phyloP scores from a whole-genome alignment of 2,888 invertebrate genomes.

The Caenorhabditis sinica region DNA sequence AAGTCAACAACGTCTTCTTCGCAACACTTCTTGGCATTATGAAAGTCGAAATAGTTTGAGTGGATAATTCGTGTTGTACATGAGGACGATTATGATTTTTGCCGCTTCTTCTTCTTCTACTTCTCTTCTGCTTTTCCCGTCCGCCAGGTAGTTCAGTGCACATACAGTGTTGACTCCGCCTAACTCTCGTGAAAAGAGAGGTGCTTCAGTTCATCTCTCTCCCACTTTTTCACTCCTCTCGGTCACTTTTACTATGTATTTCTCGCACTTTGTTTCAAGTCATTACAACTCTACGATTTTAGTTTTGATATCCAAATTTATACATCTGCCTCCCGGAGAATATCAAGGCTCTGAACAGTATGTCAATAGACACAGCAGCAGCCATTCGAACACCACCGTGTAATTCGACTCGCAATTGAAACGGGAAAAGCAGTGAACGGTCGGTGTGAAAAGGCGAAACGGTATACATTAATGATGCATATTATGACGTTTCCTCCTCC shows the following conservation, averaged over 20 bases:
- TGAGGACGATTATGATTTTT: slow-evolving; percentile 15
- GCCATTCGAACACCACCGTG: slow-evolving; percentile 38
- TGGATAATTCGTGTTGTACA: slow-evolving; percentile 60
- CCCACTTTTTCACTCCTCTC: slow-evolving; percentile 34
- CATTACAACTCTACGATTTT: not conserved
- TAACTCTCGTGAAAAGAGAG: slow-evolving; percentile 58
- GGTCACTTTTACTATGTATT: slow-evolving; percentile 57
- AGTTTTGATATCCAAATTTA: slow-evolving; percentile 22
- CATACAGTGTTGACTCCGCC: slow-evolving; percentile 53
- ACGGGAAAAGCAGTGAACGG: slow-evolving; percentile 28
- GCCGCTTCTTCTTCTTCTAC: slow-evolving; percentile 22
- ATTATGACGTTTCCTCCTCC: slow-evolving; percentile 43
- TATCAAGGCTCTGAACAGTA: not conserved
- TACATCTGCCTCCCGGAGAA: not conserved
- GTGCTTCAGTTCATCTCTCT: slow-evolving; percentile 57
- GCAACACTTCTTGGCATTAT: slow-evolving; percentile 8
- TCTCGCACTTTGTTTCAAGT: slow-evolving; percentile 7
- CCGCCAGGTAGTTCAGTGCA: slow-evolving; percentile 42
- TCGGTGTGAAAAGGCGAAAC: slow-evolving; percentile 58
- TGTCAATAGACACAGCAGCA: slow-evolving; percentile 54
- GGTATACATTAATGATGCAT: slow-evolving; percentile 62
- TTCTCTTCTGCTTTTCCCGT: slow-evolving; percentile 22
- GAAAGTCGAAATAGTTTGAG: slow-evolving; percentile 34
- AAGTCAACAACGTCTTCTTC: slow-evolving; percentile 8
- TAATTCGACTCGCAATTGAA: slow-evolving; percentile 63